A percentile compares a stretch with the other conserved stretches of the same genome.
Conservation (phyloP, 2,888 invertebrate species). For the Embidobia sp. region DNA sequence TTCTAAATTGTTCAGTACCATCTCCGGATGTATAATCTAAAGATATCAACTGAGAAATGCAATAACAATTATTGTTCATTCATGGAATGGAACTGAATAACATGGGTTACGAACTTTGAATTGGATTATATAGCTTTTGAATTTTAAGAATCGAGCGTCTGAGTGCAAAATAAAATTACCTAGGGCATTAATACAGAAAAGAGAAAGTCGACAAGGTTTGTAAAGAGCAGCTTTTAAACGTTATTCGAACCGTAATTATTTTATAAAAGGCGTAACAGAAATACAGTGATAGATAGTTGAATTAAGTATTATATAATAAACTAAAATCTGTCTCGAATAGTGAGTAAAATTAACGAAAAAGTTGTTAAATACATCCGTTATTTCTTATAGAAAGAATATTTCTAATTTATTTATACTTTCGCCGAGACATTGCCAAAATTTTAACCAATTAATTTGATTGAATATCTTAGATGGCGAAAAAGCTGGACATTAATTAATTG, state of each 20-base stretch:
- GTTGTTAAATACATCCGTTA: constrained; percentile 11
- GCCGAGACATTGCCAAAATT: too few relatives aligned
- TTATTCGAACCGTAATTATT: constrained; percentile 34
- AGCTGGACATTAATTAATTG: too few relatives aligned
- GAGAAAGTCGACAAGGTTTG: constrained; percentile 17
- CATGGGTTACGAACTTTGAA: constrained; percentile 32
- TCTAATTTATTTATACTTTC: too few relatives aligned
- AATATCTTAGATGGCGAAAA: too few relatives aligned
- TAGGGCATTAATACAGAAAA: constrained; percentile 23
- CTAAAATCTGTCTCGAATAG: constrained; percentile 20
- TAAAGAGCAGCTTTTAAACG: constrained; percentile 29
- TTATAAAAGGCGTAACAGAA: constrained; percentile 31
- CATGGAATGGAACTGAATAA: constrained; percentile 25
- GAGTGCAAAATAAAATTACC: constrained; percentile 40
- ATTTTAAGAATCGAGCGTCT: constrained; percentile 37
- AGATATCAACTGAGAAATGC: constrained; percentile 8
- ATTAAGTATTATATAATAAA: constrained; percentile 28
- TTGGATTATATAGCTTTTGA: constrained; percentile 38
- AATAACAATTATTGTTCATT: constrained; percentile 2
- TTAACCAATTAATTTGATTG: too few relatives aligned
- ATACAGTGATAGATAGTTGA: constrained; percentile 27
- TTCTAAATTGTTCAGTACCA: background rate
- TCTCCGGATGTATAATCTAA: background rate
- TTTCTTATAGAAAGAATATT: too few relatives aligned
- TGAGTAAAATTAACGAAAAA: constrained; percentile 10